Base-by-base conservation (phyloP, 92 coral and sea anemone species). In the Galaxea fascicularis region DNA sequence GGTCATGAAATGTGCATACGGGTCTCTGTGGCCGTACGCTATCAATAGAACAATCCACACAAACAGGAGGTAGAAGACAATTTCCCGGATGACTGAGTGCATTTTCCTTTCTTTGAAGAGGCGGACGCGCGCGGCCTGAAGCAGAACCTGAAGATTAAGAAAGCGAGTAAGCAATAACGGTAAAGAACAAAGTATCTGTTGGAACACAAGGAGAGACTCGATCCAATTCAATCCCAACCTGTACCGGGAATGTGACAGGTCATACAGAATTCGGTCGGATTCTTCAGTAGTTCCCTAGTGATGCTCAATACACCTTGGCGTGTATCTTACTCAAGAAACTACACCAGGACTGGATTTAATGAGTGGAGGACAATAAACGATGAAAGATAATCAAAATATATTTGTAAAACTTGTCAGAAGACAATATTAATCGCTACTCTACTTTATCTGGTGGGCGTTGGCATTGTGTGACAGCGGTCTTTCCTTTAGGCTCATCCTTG, bases 1-100 rank as follows among this genome's bases (percentile, higher is more conserved):
- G 10, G 98, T 88, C 94, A 96, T 73, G 68, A 53, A 80, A 75
- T 92, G 93, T 57, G 99, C 98, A 78, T 96, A 90, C 65, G 99
- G 98, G 89, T 96, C 99, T 64, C 95, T 92, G 89, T 96, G 95
- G 56, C 95, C 99, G 39, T 96, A 94, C 12, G 99, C 99, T 56
- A 91, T 91, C 73, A 95, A 74, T 24, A 96, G 83, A 11, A 96
- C 98, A 64, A 96, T 79, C 98, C 98, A 94, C 79, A 95, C 98
- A 82, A 96, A 96, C 87, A 96, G 21, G 67, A 95, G 85, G 71
- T 89, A 96, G 59, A 94, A 85, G 25, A 93, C 80, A 4, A 96
- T 92, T 78, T 96, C 99, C 57, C 91, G 94, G 73, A 95, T 89
- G 22, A 96, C 98, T 8, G 90, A 73, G 39, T 86, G 91, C 99